Base-by-base conservation (phyloP, 2,888 invertebrate genomes). In the Drosophila setosimentum region DNA sequence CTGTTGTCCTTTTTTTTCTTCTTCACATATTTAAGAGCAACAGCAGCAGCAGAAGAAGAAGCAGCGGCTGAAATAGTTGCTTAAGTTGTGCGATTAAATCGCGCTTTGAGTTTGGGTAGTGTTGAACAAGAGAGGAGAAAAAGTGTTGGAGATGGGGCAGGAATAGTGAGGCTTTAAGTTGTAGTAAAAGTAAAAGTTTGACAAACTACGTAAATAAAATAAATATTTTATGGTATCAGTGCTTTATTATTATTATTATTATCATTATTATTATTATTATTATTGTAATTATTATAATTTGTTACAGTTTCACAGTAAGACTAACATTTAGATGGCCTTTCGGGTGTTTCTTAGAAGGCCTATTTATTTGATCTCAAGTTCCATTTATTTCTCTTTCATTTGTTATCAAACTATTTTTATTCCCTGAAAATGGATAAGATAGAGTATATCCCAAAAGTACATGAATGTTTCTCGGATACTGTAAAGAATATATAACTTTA, bases 21-120 rank as follows among this genome's bases (percentile, higher is more conserved):
- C 45, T 37, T 29, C 45, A 29, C 59, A 45, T 53, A 35, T 59
- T 50, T 32, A 68, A 69, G 45, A 35, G 7, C 24, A 42, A 40
- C 30, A 16, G 24, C 51, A 32, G 8, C 24, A 48, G 42, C 40
- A 16, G 18, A n/a, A n/a, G 11, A 29, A 55, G 27, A 10, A 35
- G 33, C 21, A 6, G 21, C 32, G 7, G 33, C 7, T 18, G 4
- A 48, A 68, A 45, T 53, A 51, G 68, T 65, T 61, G 53, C 54
- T 27, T 40, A 71, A 64, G 49, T 66, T 53, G 16, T 18, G 50
- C 24, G 37, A 35, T 49, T 40, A 57, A 29, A 49, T 35, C 11
- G 4, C 30, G 35, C 21, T 40, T 37, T 45, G 5, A 37, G 40
- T 27, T 27, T 37, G 24, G 24, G 11, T 37, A 33, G 33, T 32